Evolutionary conservation across 37 sponge, comb jelly and placozoan species (phyloP).

Genomic region (Eunapius fragilis): DNA sequence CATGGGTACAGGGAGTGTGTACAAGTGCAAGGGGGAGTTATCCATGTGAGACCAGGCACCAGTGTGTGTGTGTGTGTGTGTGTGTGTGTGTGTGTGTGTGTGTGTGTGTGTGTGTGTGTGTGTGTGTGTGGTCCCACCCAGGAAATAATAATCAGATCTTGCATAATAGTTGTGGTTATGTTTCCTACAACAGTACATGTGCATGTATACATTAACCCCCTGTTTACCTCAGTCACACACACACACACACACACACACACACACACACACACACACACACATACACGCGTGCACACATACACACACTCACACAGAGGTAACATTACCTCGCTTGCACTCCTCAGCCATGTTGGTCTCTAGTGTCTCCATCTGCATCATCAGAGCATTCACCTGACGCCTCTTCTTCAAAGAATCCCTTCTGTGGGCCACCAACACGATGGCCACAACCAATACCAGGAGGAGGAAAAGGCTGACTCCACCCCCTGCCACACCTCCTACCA

Average conservation of each 20-base stretch:
- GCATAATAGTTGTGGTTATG: too few relatives aligned
- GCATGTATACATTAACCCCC: too few relatives aligned
- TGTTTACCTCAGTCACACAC: too few relatives aligned
- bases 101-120: conserved; percentile 30
- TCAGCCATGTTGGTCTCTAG: conserved; percentile 92
- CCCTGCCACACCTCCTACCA: conserved; percentile 14
- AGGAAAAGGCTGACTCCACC: conserved; percentile 26
- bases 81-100: conserved; percentile 28
- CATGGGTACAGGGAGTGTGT: too few relatives aligned
- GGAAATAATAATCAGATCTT: too few relatives aligned
- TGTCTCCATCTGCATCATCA: conserved; percentile 86
- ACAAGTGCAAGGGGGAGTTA: too few relatives aligned
- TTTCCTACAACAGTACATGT: too few relatives aligned
- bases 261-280: background rate
- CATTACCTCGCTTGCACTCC: conserved; percentile 92
- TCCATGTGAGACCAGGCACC: too few relatives aligned
- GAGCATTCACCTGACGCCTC: conserved; percentile 53
- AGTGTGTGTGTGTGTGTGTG: conserved; percentile 23
- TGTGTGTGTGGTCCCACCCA: background rate
- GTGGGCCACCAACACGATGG: conserved; percentile 13
- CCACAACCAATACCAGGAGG: conserved; percentile 10
- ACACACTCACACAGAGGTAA: background rate
- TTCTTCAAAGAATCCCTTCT: conserved; percentile 40
- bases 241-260: too few relatives aligned
- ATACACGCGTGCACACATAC: background rate